A percentile compares a stretch with the other conserved stretches of the same genome.
Conservation (phyloP, 2,888 invertebrate genomes). For the Muscina levida region DNA sequence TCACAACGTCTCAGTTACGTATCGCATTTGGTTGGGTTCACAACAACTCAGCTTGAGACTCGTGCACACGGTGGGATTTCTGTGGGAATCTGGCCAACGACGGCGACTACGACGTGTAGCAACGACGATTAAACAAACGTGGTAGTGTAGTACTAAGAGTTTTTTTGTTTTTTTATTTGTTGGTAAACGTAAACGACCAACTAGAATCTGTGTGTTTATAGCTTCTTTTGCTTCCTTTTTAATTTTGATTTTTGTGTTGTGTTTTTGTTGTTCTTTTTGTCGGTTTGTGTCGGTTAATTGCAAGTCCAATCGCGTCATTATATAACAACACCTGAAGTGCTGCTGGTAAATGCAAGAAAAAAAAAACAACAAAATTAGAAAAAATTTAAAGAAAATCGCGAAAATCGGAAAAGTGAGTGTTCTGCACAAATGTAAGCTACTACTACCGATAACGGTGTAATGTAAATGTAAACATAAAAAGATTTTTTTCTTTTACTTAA, state of each 20-base stretch:
- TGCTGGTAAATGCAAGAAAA: not conserved
- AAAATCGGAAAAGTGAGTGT: not conserved
- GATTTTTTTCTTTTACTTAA: not conserved
- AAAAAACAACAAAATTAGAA: too few species aligned
- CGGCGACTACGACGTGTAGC: conserved; percentile 40
- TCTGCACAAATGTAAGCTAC: too few species aligned
- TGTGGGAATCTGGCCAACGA: not conserved
- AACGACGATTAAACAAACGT: not conserved
- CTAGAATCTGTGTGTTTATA: conserved; percentile 14
- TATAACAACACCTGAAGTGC: conserved; percentile 17
- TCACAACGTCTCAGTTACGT: conserved; percentile 75
- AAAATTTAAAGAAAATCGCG: too few species aligned
- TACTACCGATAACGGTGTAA: too few species aligned
- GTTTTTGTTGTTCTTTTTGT: conserved; percentile 2
- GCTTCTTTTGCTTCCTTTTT: conserved; percentile 16
- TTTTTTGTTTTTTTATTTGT: too few species aligned
- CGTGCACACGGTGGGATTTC: conserved; percentile 5
- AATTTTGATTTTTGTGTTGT: not conserved
- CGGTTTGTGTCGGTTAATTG: conserved; percentile 3
- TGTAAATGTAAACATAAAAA: not conserved
- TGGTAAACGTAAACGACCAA: conserved; percentile 13
- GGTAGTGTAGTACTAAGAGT: conserved; percentile 31
- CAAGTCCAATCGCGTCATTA: conserved; percentile 23
- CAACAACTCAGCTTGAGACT: conserved; percentile 69
- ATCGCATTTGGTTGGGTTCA: conserved; percentile 80